Base-by-base conservation (phyloP, 1,140 invertebrate species). In the Lethocerus indicus region DNA sequence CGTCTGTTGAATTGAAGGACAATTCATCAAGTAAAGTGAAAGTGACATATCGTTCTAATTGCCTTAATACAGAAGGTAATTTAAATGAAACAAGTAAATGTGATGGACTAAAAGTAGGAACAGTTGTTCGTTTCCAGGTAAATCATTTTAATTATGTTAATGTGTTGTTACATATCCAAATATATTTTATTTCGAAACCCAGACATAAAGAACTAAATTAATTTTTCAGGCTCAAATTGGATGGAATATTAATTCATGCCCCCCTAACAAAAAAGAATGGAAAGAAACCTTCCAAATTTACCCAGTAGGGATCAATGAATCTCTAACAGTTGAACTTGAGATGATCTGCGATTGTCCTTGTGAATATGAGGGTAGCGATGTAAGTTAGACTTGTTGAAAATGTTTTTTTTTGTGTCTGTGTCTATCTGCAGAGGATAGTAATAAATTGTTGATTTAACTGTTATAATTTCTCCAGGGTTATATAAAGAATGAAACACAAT, bases 311-410 rank as follows among this genome's bases (percentile, higher is more conserved):
- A 78, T 95, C 35, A 83, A 86, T 51, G 93, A 96, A 64, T 80
- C 75, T 59, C 68, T 96, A 4, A 71, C 73, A 4, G 75, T 96
- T 1, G 79, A 91, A 56, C 62, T 96, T 49, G 80, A 91, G 59
- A 84, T 94, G 73, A 65, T 89, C 1, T 96, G 91, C 60, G 80
- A 88, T 54, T 97, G 91, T 59, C 78, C 80, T 21, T 96, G 91
- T 65, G 87, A 90, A 61, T 69, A 72, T 51, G 63, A 66, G 0
- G 71, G 71, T 40, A 70, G 77, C 52, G 58, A 59, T 42, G 72
- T 75, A 57, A 60, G 58, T 56, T 35, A 14, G 18, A 23, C 18
- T 44, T 46, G 25, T 36, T 45, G 14, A 4, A 2, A 44, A 3
- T 27, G n/a, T 28, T 16, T 3, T 48, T 23, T n/a, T 50, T 28